Evolutionary conservation across 2,888 invertebrate genomes (phyloP), one percentile per base, ranked within the genome.

Genomic region (Tenthredo distinguenda): DNA sequence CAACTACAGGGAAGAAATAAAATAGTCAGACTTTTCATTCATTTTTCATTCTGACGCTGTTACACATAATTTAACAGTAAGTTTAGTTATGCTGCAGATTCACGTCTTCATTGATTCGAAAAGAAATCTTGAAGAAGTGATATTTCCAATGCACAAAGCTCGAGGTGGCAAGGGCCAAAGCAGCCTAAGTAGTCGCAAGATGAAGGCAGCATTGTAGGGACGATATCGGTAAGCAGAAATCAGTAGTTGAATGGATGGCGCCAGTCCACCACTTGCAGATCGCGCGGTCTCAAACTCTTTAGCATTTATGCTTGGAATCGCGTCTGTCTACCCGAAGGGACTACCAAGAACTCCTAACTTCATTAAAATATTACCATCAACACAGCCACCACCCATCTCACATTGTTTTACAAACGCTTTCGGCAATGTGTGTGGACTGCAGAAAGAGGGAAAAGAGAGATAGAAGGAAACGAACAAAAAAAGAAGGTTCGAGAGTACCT

Each of bases 211-310:
- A 91, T 92, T 92, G 92, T 92, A 86, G 89, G 40, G 47, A 83
- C 83, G 91, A 90, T 92, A 92, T 92, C 92, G 90, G 90, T 92
- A 91, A 92, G 92, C 90, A 91, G 92, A 92, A 92, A 92, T 92
- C 92, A 91, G 92, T 90, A 88, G 89, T 89, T 91, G 91, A 90
- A 90, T 92, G 92, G 90, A 90, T 92, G 92, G 92, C 92, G 92
- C 92, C 92, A 87, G 86, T 87, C 87, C 88, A 88, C 88, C 79
- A 86, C 86, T 76, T 84, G 84, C 81, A 26, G 83, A n/a, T 68
- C 43, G 68, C 83, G 68, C 68, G 68, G 68, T 85, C 84, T 86
- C 87, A 81, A 84, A 62, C 87, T 87, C 88, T 86, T 87, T 84
- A 85, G 85, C 87, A 87, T 86, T 87, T 87, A 87, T 87, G 88